Base-by-base conservation (phyloP, 2,113 vertebrate genomes). In the Merops nubicus region DNA sequence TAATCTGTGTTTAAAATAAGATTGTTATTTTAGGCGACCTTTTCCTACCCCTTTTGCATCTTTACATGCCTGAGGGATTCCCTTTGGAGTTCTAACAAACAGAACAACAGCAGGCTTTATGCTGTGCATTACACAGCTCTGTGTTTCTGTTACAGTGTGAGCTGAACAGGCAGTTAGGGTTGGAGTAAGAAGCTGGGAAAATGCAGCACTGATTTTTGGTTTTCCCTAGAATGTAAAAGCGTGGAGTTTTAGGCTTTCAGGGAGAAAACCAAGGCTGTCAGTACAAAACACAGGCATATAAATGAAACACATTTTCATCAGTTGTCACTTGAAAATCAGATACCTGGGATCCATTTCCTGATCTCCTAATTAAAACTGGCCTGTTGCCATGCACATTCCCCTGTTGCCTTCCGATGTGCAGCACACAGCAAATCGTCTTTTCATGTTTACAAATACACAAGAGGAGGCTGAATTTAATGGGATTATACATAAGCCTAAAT, bases 41-140 rank as follows among this genome's bases (percentile, higher is more conserved):
- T 88, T 79, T 67, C 81, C 67, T 68, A 31, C 8, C n/a, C 68
- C 9, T 62, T 60, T 62, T 70, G 64, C 51, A 68, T 89, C 86
- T 86, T 75, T 21, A 4, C 75, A 84, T 97, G 93, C 96, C 77
- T 95, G 74, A 94, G 97, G 96, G 96, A 97, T 94, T 97, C 95
- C 96, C 97, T 94, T 68, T 50, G 81, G 94, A 92, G 76, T 70
- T 93, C 72, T 53, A 91, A 20, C 59, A 93, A 95, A 90, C 25
- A 70, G 94, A 86, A 33, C 60, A 80, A 12, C 59, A 73, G 34
- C 48, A 81, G 85, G 34, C 59, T 84, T 38, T 36, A 5, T 62
- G 28, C 50, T n/a, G 47, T 47, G 51, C 48, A 29, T 15, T 47
- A 56, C 33, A 16, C 74, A 84, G 50, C 63, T 7, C 70, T 36